A percentile compares a stretch with the other conserved stretches of the same genome.
phyloP scores from a whole-genome alignment of 2,113 vertebrate genomes.

The Tetrax tetrax region DNA sequence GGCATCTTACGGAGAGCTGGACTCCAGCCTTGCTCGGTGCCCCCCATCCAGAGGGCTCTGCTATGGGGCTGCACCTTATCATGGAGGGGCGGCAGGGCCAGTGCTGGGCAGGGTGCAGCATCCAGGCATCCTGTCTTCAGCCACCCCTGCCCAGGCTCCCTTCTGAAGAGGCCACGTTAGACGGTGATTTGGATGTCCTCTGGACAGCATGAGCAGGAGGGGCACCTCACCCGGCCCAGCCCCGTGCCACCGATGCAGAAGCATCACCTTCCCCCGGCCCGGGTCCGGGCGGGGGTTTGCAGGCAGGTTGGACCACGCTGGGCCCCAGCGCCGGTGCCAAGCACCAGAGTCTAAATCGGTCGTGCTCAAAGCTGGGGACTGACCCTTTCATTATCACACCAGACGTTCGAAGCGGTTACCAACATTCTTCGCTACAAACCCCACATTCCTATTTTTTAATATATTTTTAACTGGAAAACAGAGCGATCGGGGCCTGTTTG shows the following conservation, averaged over 20 bases:
- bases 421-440: constrained; percentile 63
- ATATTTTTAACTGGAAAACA: constrained; percentile 76
- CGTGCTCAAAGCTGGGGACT: constrained; percentile 52
- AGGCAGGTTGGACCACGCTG: neutral
- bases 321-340: neutral
- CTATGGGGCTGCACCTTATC: neutral
- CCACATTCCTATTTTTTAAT: constrained; percentile 74
- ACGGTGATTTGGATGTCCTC: neutral
- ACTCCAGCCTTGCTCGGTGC: neutral
- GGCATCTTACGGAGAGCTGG: neutral
- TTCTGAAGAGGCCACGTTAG: neutral
- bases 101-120: neutral
- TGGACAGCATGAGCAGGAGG: neutral
- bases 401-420: constrained; percentile 65
- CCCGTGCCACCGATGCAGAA: neutral
- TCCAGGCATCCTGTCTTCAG: neutral
- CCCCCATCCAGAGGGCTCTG: neutral
- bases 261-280: neutral
- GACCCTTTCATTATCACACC: constrained; percentile 77
- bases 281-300: neutral
- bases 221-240: fast-evolving
- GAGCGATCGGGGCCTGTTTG: constrained; percentile 55
- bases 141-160: neutral
- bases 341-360: constrained; percentile 66
- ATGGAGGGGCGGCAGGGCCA: neutral